phyloP scores from a whole-genome alignment of 1,140 invertebrate species.

The Lepidurus arcticus region DNA sequence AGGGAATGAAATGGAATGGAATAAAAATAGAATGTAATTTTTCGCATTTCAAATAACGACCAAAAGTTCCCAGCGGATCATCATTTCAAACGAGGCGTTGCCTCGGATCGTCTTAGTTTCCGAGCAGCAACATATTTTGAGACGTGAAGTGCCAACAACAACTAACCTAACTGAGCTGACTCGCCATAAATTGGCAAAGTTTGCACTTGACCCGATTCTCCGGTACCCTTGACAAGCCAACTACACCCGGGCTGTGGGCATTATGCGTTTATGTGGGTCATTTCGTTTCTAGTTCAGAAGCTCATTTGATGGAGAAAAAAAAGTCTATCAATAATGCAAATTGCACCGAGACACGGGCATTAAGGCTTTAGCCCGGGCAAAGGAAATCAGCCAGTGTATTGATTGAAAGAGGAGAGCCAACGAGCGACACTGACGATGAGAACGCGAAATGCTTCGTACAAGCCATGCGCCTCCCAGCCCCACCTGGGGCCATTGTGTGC shows the following conservation, averaged over 20 bases:
- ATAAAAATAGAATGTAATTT: too few species aligned
- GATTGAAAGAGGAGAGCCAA: not conserved
- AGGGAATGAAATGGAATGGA: too few species aligned
- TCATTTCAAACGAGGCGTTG: too few species aligned
- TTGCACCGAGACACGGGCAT: not conserved
- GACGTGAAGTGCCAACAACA: not conserved
- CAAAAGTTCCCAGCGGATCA: too few species aligned
- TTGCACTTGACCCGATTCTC: conserved; percentile 7
- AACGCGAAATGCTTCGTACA: not conserved
- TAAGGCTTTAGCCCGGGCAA: not conserved
- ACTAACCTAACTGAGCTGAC: not conserved
- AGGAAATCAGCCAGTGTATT: not conserved
- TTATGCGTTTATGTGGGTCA: not conserved
- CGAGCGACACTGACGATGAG: not conserved
- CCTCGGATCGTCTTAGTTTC: too few species aligned
- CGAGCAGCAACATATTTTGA: too few species aligned
- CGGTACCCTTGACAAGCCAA: not conserved
- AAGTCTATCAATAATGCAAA: not conserved
- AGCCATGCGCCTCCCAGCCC: not conserved
- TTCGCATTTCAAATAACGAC: too few species aligned
- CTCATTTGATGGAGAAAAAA: too few species aligned
- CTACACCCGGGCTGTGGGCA: not conserved
- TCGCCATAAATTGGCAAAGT: not conserved
- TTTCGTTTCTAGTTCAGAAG: not conserved
- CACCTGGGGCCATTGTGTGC: conserved; percentile 4